phyloP scores from a whole-genome alignment of 2,888 invertebrate genomes.

The Drosophila ustulata region DNA sequence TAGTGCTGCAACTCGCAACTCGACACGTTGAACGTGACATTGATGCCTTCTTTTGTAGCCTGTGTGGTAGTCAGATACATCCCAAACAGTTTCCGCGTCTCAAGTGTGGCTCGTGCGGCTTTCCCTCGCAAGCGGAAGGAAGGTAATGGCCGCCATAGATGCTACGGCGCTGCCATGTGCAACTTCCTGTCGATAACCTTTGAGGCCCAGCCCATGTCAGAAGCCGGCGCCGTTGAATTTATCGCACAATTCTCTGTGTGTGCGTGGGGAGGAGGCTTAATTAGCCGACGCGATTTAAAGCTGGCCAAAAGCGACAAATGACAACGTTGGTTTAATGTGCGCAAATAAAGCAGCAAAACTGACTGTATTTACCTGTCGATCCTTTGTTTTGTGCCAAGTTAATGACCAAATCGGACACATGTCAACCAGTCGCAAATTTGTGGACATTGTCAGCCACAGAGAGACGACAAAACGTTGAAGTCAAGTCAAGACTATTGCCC shows the following conservation, averaged over 20 bases:
- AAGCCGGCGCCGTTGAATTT: constrained; percentile 61
- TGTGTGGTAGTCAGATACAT: constrained; percentile 17
- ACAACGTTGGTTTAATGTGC: background rate
- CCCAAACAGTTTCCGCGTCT: constrained; percentile 70
- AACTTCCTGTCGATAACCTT: constrained; percentile 74
- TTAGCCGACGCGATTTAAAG: constrained; percentile 42
- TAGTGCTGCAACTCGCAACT: constrained; percentile 59
- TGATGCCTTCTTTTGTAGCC: constrained; percentile 77
- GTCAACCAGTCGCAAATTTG: constrained; percentile 55
- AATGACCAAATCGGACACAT: constrained; percentile 51
- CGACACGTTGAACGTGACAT: constrained; percentile 79
- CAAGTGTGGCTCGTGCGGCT: constrained; percentile 48
- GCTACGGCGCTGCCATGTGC: constrained; percentile 63
- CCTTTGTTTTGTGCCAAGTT: constrained; percentile 41
- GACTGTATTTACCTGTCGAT: constrained; percentile 21
- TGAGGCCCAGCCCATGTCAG: constrained; percentile 20
- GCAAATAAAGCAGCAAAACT: background rate
- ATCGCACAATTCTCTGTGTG: constrained; percentile 58
- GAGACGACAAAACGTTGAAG: constrained; percentile 10
- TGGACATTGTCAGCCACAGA: constrained; percentile 39
- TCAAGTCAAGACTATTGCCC: background rate
- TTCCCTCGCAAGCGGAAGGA: constrained; percentile 39
- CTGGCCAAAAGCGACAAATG: background rate
- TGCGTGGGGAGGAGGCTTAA: constrained; percentile 34
- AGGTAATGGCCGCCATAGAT: constrained; percentile 44